Evolutionary conservation across 2,113 vertebrate species (phyloP).

Genomic region (Etia nguti): DNA sequence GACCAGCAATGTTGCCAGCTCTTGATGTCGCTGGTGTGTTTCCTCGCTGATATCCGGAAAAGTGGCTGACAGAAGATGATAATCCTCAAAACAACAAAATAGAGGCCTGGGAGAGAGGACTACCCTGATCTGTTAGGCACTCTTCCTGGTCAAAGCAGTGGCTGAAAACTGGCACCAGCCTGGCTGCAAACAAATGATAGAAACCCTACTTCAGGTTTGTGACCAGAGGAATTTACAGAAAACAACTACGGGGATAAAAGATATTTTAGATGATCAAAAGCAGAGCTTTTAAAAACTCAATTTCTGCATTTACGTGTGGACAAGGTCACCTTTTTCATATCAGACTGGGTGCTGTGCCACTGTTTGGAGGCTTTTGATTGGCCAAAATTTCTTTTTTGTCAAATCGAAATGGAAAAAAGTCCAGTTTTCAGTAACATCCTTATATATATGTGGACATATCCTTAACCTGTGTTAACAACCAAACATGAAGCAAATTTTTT

Average conservation of each 20-base stretch:
- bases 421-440: not conserved
- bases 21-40: slow-evolving; percentile 16
- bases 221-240: slow-evolving; percentile 55
- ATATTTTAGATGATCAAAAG: not conserved
- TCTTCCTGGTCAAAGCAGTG: slow-evolving; percentile 45
- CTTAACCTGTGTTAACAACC: not conserved
- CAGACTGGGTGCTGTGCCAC: not conserved
- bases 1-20: slow-evolving; percentile 13
- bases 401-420: not conserved
- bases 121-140: slow-evolving; percentile 60
- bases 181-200: slow-evolving; percentile 8
- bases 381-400: not conserved
- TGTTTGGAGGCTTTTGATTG: not conserved
- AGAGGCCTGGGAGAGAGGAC: slow-evolving; percentile 17
- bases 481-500: not conserved
- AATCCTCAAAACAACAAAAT: slow-evolving; percentile 43
- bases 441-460: not conserved
- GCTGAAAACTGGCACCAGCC: slow-evolving; percentile 38
- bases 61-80: slow-evolving; percentile 65
- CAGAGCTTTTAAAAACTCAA: not conserved
- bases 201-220: not conserved
- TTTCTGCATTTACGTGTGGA: not conserved
- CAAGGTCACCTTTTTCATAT: not conserved
- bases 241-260: not conserved
- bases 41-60: slow-evolving; percentile 35